Evolutionary conservation across 2,113 vertebrate species (phyloP).

Genomic region (mouse (Mus musculus)): DNA sequence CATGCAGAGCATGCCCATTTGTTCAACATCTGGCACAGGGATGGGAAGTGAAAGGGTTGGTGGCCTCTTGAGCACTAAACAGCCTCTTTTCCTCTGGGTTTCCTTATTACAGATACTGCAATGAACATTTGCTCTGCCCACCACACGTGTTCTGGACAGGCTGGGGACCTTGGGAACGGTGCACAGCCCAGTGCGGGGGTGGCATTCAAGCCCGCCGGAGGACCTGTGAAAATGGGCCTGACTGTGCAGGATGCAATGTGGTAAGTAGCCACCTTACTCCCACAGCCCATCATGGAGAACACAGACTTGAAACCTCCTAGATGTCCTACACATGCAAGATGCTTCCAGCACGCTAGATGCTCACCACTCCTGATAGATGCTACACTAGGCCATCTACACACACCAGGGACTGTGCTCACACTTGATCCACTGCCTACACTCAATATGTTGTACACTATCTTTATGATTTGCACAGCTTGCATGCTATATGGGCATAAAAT

Average conservation of each 20-base stretch:
- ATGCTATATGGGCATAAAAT: not conserved
- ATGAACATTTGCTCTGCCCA: conserved; percentile 96
- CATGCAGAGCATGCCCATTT: conserved; percentile 66
- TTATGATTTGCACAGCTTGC: not conserved
- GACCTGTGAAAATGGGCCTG: conserved; percentile 96
- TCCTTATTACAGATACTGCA: conserved; percentile 93
- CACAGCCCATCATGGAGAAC: rapidly evolving
- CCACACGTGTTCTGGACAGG: conserved; percentile 97
- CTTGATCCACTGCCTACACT: not conserved
- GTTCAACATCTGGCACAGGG: conserved; percentile 13
- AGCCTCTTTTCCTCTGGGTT: conserved; percentile 62
- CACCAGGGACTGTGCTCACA: not conserved
- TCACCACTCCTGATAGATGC: rapidly evolving
- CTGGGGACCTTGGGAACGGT: conserved; percentile 98
- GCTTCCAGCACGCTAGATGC: no score
- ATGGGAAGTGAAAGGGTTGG: not conserved
- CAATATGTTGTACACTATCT: not conserved
- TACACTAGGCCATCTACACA: not conserved
- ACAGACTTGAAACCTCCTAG: rapidly evolving
- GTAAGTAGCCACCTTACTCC: conserved; percentile 83
- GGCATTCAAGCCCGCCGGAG: conserved; percentile 95
- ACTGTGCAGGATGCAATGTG: conserved; percentile 94
- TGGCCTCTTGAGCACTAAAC: conserved; percentile 44
- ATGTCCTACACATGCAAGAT: no score
- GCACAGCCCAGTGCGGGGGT: conserved; percentile 95